These are phyloP conservation scores for Arvicanthis niloticus DNA, from an alignment of 2,113 vertebrate species.

Conservation along the genomic window DNA sequence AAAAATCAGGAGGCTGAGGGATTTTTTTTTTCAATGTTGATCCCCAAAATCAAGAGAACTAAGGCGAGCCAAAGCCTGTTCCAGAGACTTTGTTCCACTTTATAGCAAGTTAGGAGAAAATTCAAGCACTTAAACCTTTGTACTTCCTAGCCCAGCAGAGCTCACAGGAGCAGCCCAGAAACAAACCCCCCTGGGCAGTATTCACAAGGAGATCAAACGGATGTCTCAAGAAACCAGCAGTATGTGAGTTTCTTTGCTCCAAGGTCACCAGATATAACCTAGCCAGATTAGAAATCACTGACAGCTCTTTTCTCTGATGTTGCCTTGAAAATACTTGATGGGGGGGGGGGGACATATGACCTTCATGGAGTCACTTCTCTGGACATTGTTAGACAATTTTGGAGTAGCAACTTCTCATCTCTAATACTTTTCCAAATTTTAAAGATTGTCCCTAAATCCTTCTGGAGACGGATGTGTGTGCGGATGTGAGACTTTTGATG, in stretches of 20 bases:
- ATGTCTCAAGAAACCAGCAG: conserved; percentile 59
- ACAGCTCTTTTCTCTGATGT: conserved; percentile 65
- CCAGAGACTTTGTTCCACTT: conserved; percentile 52
- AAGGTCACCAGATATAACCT: conserved; percentile 65
- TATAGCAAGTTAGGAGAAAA: conserved; percentile 53
- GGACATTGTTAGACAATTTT: conserved; percentile 44
- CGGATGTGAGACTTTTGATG: background rate
- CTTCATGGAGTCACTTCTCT: conserved; percentile 62
- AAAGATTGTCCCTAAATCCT: conserved; percentile 24
- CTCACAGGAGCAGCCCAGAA: conserved; percentile 66
- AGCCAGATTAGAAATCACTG: conserved; percentile 69
- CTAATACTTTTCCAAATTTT: conserved; percentile 39
- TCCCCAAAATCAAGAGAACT: conserved; percentile 56
- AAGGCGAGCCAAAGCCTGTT: conserved; percentile 21
- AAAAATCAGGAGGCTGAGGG: background rate
- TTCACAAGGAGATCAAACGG: conserved; percentile 74
- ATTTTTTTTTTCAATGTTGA: background rate
- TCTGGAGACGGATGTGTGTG: background rate
- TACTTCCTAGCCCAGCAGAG: conserved; percentile 48
- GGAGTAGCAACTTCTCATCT: conserved; percentile 37
- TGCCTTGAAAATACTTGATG: conserved; percentile 49
- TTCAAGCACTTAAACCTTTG: conserved; percentile 64
- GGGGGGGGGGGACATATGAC: conserved; percentile 46
- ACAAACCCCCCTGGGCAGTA: conserved; percentile 70
- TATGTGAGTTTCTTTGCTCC: conserved; percentile 60